Conservation (phyloP, 2,888 invertebrate species). For the Mimumesa dahlbomi region DNA sequence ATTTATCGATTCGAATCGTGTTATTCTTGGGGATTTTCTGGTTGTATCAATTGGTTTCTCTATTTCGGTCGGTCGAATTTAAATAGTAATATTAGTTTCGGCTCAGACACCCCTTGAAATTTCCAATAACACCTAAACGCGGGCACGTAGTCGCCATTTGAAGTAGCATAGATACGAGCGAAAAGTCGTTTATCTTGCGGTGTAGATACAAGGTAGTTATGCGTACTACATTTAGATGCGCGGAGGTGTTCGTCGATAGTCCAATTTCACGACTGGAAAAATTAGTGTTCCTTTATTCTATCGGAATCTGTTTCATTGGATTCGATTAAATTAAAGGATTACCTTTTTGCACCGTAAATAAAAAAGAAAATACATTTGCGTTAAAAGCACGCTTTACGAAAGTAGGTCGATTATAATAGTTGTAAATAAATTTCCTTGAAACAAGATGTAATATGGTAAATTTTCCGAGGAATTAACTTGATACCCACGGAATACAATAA, state of each 20-base stretch:
- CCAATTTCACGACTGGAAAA: background rate
- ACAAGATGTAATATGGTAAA: too few relatives aligned
- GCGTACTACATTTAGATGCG: constrained; percentile 1
- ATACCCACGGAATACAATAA: too few relatives aligned
- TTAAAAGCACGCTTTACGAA: too few relatives aligned
- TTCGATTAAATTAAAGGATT: too few relatives aligned
- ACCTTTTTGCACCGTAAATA: too few relatives aligned
- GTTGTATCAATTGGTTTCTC: background rate
- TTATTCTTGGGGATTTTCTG: too few relatives aligned
- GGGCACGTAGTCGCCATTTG: constrained; percentile 2
- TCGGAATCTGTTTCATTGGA: background rate
- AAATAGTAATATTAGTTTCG: background rate
- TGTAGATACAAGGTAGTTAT: constrained; percentile 4
- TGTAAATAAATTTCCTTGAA: too few relatives aligned
- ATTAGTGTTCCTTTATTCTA: background rate
- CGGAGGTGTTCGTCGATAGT: background rate
- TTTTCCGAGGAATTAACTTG: too few relatives aligned
- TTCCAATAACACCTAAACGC: constrained; percentile 3
- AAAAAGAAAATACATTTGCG: too few relatives aligned
- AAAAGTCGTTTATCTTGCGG: constrained; percentile 5
- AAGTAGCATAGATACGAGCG: background rate
- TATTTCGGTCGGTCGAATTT: background rate
- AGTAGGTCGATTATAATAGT: too few relatives aligned
- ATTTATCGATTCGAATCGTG: too few relatives aligned
- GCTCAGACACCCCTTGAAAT: background rate